Evolutionary conservation across 2,113 vertebrate species (phyloP).

Genomic region (Trematocara macrostoma): DNA sequence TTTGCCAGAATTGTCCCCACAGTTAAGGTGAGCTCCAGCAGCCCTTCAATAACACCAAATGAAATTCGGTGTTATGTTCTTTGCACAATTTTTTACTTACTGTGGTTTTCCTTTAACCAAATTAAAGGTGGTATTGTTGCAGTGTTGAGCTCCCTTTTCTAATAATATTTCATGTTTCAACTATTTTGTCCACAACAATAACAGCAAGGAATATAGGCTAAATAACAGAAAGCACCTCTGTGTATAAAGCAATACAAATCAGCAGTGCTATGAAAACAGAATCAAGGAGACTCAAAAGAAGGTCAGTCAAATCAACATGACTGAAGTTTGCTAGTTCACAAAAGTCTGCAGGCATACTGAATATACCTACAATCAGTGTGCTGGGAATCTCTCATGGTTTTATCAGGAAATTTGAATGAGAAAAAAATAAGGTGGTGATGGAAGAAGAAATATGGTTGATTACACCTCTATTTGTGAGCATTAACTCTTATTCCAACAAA

Average conservation of each 20-base stretch:
- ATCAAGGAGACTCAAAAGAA: neutral
- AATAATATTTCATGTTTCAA: neutral
- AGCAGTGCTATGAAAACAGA: neutral
- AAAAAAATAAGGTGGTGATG: neutral
- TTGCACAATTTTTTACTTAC: neutral
- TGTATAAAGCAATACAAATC: neutral
- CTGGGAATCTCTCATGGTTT: neutral
- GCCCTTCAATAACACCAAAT: neutral
- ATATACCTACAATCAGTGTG: neutral
- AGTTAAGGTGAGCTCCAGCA: neutral
- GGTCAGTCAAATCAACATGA: neutral
- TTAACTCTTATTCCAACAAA: neutral
- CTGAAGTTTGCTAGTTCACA: neutral
- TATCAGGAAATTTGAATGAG: neutral
- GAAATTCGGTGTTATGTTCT: neutral
- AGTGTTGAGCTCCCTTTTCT: neutral
- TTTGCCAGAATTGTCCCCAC: neutral
- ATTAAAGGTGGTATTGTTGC: neutral
- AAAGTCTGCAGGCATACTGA: neutral
- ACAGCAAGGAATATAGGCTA: neutral
- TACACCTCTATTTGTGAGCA: neutral
- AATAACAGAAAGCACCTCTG: neutral
- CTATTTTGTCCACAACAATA: neutral
- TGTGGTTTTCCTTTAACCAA: neutral
- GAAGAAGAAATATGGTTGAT: neutral